Percentiles rank a stretch among this genome's conserved stretches.
These are phyloP conservation scores for Brachyhypopomus occidentalis DNA, from an alignment of 2,113 vertebrate genomes.

Conservation along the genomic window DNA sequence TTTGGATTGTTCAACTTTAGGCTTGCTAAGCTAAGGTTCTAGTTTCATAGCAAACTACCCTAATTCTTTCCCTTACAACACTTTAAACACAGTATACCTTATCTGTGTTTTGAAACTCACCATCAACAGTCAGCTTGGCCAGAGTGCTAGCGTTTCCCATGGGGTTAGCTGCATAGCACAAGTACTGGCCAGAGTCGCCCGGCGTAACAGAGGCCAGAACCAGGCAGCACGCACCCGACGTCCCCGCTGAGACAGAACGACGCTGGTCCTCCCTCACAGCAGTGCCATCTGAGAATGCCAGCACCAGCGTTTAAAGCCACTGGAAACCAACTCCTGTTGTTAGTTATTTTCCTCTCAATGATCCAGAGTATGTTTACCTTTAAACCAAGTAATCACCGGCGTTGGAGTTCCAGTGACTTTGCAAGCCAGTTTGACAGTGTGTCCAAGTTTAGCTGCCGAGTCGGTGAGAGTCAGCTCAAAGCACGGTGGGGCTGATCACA, in stretches of 20 bases:
- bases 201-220: constrained; percentile 86
- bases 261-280: constrained; percentile 86
- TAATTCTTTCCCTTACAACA: too few species aligned
- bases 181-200: constrained; percentile 88
- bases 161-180: constrained; percentile 85
- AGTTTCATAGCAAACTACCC: too few species aligned
- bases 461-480: constrained; percentile 84
- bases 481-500: constrained; percentile 79
- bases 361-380: constrained; percentile 76
- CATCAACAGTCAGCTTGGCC: constrained; percentile 88
- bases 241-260: constrained; percentile 89
- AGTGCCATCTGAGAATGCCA: constrained; percentile 80
- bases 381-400: constrained; percentile 88
- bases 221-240: constrained; percentile 82
- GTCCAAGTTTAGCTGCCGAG: constrained; percentile 83
- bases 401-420: constrained; percentile 85
- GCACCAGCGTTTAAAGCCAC: not conserved
- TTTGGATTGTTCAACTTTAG: too few species aligned
- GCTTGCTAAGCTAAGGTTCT: too few species aligned
- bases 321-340: not conserved
- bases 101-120: constrained; percentile 66
- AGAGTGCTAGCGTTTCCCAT: constrained; percentile 86
- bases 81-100: not conserved
- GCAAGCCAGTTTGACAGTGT: constrained; percentile 91
- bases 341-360: not conserved